Conservation (phyloP, 2,113 vertebrate species). For the Helogale parvula region DNA sequence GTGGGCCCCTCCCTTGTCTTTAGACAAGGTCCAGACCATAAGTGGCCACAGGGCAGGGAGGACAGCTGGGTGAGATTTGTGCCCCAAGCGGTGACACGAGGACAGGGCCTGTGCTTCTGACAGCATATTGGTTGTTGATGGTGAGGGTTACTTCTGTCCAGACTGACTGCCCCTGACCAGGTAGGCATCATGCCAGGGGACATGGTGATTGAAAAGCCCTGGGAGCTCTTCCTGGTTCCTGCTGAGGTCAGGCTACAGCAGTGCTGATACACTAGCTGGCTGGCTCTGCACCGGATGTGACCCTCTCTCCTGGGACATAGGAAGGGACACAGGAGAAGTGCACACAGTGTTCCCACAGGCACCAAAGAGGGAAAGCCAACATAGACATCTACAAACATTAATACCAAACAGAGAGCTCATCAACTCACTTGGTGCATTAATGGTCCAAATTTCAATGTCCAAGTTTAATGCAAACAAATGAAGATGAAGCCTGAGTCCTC, state of each 20-base stretch:
- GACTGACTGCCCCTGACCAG: not conserved
- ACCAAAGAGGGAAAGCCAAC: too few relatives aligned
- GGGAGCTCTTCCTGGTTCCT: not conserved
- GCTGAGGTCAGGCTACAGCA: fast-evolving
- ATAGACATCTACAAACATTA: too few relatives aligned
- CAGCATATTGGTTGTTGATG: too few relatives aligned
- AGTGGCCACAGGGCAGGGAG: too few relatives aligned
- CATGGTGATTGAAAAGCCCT: too few relatives aligned
- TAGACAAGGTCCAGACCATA: not conserved
- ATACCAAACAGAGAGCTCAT: not conserved
- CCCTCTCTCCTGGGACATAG: not conserved
- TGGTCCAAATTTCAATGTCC: not conserved
- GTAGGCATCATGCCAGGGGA: not conserved
- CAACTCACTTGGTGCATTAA: not conserved
- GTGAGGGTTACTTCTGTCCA: not conserved
- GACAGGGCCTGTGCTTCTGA: not conserved
- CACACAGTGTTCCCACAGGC: not conserved
- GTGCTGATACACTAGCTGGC: not conserved
- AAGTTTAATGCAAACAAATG: not conserved
- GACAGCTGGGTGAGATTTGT: too few relatives aligned
- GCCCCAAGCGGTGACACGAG: not conserved
- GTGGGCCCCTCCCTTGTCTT: not conserved
- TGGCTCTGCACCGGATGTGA: not conserved
- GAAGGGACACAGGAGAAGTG: not conserved
- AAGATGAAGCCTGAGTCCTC: not conserved